A percentile compares a stretch with the other conserved stretches of the same genome.
These are phyloP conservation scores for Bradypus variegatus DNA, from an alignment of 2,797 vertebrate genomes.

Conservation along the genomic window DNA sequence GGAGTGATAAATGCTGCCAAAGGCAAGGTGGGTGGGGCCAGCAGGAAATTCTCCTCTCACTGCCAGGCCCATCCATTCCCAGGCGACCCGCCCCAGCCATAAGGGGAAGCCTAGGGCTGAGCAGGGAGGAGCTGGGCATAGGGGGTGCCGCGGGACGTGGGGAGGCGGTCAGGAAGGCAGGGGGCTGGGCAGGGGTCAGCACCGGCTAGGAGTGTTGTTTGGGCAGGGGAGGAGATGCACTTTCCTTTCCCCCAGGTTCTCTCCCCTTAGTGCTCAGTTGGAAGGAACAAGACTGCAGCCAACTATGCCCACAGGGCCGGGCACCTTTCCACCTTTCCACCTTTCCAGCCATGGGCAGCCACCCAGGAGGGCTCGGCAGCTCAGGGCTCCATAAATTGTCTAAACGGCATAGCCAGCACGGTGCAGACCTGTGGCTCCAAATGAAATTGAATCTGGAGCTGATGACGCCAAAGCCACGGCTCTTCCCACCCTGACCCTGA, in stretches of 20 bases:
- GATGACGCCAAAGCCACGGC: background rate
- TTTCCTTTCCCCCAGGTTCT: background rate
- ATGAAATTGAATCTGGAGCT: background rate
- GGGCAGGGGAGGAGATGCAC: background rate
- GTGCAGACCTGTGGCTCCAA: background rate
- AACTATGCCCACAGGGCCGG: background rate
- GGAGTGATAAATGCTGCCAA: background rate
- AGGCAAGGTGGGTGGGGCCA: background rate
- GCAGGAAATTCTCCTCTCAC: background rate
- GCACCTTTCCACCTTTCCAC: background rate
- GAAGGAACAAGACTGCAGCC: background rate
- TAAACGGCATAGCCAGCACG: background rate
- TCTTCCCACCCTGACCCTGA: background rate
- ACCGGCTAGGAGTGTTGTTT: background rate
- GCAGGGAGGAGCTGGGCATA: background rate
- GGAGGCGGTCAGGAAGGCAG: background rate
- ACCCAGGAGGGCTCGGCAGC: background rate
- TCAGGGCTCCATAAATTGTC: background rate
- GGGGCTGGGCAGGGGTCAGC: too few species aligned
- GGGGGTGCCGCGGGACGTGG: background rate
- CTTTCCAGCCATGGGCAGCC: background rate
- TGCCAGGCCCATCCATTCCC: background rate
- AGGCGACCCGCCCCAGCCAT: background rate
- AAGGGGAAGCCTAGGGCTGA: background rate
- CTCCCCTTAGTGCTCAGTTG: background rate